phyloP scores from a whole-genome alignment of 1,140 invertebrate species.

The Papilio polyxenes region DNA sequence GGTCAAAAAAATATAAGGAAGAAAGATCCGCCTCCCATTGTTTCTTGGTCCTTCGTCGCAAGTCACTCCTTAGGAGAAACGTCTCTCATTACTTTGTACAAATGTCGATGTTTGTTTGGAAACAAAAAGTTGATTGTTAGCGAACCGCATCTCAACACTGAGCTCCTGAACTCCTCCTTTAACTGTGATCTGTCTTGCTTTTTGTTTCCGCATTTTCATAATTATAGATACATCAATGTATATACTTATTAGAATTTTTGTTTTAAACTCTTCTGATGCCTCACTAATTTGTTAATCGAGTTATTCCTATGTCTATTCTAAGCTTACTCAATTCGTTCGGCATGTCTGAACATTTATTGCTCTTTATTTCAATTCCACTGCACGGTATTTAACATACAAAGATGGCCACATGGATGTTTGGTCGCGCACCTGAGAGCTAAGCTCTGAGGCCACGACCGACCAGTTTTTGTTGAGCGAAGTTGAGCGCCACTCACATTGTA shows the following conservation, averaged over 20 bases:
- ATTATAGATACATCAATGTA: not conserved
- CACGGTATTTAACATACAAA: not conserved
- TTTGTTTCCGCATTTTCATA: conserved; percentile 3
- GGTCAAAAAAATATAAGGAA: not conserved
- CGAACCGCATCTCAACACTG: not conserved
- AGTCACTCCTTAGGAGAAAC: not conserved
- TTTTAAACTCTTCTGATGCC: not conserved
- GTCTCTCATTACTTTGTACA: conserved; percentile 6
- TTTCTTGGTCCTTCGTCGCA: not conserved
- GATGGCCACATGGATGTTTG: not conserved
- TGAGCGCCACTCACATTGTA: conserved; percentile 28
- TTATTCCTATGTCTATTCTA: conserved; percentile 1
- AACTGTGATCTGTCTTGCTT: not conserved
- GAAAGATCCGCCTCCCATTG: not conserved
- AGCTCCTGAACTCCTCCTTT: not conserved
- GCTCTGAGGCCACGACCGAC: conserved; percentile 22
- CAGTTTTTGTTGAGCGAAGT: conserved; percentile 14
- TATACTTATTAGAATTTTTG: not conserved
- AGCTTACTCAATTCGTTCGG: not conserved
- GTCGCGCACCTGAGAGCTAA: not conserved
- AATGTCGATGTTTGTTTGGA: not conserved
- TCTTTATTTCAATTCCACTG: not conserved
- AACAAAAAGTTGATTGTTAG: not conserved
- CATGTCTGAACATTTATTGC: not conserved
- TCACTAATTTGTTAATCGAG: not conserved